A percentile compares a stretch with the other conserved stretches of the same genome.
Conservation (phyloP, 1,140 invertebrate genomes). For the Zaprionus taronus region DNA sequence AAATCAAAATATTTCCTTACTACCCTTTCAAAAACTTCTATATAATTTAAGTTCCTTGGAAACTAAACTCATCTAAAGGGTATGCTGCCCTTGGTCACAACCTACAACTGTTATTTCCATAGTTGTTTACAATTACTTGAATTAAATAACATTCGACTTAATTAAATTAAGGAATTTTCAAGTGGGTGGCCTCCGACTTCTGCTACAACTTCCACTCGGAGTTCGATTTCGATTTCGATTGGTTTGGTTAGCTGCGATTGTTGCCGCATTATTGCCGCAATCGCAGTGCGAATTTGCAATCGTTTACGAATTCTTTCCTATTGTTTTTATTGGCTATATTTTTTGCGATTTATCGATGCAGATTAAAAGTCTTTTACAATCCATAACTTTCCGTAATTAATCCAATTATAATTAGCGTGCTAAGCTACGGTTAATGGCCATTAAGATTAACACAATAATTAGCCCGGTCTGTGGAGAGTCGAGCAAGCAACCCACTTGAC, state of each 20-base stretch:
- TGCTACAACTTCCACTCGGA: neutral
- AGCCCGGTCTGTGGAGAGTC: conserved; percentile 55
- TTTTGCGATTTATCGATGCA: neutral
- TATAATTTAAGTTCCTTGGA: neutral
- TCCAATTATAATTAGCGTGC: conserved; percentile 65
- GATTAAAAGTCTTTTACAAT: conserved; percentile 39
- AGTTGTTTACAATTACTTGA: conserved; percentile 35
- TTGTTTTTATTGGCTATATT: conserved; percentile 2
- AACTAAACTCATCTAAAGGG: neutral
- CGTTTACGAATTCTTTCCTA: conserved; percentile 15
- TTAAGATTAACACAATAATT: conserved; percentile 59
- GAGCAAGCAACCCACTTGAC: conserved; percentile 48
- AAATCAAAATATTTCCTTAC: too few relatives aligned
- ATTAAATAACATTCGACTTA: conserved; percentile 42
- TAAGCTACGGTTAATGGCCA: conserved; percentile 60
- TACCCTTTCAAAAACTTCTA: too few relatives aligned
- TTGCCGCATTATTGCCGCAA: conserved; percentile 33
- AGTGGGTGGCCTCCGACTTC: conserved; percentile 8
- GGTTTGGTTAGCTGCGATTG: conserved; percentile 58
- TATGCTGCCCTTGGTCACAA: neutral
- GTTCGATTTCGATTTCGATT: conserved; percentile 44
- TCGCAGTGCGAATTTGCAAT: conserved; percentile 13
- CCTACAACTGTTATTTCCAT: neutral
- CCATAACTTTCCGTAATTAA: conserved; percentile 64
- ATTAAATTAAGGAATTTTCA: conserved; percentile 14